Conservation (phyloP, 2,113 vertebrate genomes). For the Malurus melanocephalus region DNA sequence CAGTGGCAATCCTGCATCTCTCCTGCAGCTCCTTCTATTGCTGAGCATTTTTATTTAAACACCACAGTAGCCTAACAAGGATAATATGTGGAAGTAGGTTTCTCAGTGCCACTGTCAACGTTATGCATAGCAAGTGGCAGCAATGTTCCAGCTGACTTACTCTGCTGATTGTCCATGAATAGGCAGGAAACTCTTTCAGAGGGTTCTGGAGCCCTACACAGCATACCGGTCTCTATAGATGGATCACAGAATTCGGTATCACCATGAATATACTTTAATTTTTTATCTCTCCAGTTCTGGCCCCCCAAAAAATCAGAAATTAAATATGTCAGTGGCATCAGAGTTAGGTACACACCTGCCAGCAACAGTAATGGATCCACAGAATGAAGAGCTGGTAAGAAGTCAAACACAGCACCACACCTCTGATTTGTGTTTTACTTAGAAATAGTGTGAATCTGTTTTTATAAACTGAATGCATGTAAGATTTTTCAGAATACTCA, state of each 20-base stretch:
- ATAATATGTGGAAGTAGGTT: conserved; percentile 8
- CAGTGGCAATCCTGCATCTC: conserved; percentile 10
- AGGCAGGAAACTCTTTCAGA: not conserved
- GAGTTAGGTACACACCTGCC: not conserved
- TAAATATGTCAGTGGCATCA: not conserved
- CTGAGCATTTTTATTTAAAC: conserved; percentile 31
- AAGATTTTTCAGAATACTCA: not conserved
- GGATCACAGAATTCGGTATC: not conserved
- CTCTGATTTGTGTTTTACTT: not conserved
- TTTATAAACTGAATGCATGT: not conserved
- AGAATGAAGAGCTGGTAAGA: not conserved
- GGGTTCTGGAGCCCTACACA: not conserved
- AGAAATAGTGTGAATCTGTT: not conserved
- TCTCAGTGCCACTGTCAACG: not conserved
- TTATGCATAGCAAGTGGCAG: conserved; percentile 16
- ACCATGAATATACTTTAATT: not conserved
- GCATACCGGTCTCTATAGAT: not conserved
- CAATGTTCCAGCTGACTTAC: conserved; percentile 33
- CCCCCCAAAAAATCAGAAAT: not conserved
- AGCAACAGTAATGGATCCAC: not conserved
- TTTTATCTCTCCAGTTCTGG: not conserved
- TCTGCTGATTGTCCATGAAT: not conserved
- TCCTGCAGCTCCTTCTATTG: not conserved
- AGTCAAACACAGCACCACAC: not conserved
- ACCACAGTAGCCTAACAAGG: not conserved